Evolutionary conservation across 2,888 invertebrate genomes (phyloP).

Genomic region (Prosopocoilus inquinatus): DNA sequence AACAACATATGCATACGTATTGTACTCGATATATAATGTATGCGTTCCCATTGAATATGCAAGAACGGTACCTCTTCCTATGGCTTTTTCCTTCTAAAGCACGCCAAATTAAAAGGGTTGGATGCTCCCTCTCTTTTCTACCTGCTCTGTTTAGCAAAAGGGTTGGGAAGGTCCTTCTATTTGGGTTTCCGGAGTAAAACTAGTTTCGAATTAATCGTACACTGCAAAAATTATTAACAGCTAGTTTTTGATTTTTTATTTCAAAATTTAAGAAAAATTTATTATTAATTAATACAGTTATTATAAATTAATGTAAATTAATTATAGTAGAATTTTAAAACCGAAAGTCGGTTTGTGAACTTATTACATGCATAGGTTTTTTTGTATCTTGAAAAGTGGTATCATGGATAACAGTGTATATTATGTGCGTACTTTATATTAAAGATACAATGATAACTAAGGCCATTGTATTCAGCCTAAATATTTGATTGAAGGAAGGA

Average conservation of each 20-base stretch:
- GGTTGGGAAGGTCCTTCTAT: slow-evolving; percentile 28
- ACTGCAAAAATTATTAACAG: slow-evolving; percentile 7
- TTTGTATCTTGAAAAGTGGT: too few species aligned
- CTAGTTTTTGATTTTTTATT: neutral
- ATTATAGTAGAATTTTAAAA: neutral
- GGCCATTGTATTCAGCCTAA: slow-evolving; percentile 30
- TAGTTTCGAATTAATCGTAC: slow-evolving; percentile 28
- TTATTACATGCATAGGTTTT: too few species aligned
- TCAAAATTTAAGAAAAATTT: neutral
- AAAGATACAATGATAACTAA: slow-evolving; percentile 30
- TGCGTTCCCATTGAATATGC: slow-evolving; percentile 43
- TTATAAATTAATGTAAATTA: neutral
- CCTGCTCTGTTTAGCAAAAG: slow-evolving; percentile 32
- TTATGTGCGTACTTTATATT: slow-evolving; percentile 14
- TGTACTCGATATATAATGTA: slow-evolving; percentile 44
- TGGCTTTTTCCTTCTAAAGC: slow-evolving; percentile 40
- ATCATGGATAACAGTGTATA: slow-evolving; percentile 21
- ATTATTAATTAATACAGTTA: neutral
- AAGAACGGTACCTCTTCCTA: slow-evolving; percentile 44
- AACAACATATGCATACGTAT: slow-evolving; percentile 41
- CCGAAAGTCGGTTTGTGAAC: too few species aligned
- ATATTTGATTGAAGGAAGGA: slow-evolving; percentile 31
- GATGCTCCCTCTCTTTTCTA: slow-evolving; percentile 32
- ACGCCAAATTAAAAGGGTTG: slow-evolving; percentile 25
- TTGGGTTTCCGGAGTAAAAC: slow-evolving; percentile 29